These are phyloP conservation scores for Phyllostomus hastatus DNA, from an alignment of 2,113 vertebrate species.

Conservation along the genomic window DNA sequence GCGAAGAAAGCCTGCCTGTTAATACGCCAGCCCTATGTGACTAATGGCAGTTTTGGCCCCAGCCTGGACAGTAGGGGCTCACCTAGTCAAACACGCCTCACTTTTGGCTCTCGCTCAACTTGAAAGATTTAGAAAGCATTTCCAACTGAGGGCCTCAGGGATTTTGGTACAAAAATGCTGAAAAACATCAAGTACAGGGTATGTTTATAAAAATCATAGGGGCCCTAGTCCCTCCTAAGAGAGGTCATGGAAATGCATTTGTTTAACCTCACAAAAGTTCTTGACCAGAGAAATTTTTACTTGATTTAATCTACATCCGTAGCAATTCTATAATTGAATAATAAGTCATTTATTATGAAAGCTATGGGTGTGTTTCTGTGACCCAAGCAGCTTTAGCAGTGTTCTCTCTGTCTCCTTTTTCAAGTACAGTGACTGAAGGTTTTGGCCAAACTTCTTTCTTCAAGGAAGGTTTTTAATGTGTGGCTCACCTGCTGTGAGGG, in stretches of 20 bases:
- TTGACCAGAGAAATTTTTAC: constrained; percentile 71
- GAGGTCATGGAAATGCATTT: constrained; percentile 75
- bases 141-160: constrained; percentile 61
- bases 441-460: constrained; percentile 37
- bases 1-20: constrained; percentile 47
- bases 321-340: constrained; percentile 74
- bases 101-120: constrained; percentile 64
- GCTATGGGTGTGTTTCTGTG: constrained; percentile 67
- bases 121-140: constrained; percentile 71
- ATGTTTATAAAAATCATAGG: constrained; percentile 71
- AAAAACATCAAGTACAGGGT: constrained; percentile 67
- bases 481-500: background rate
- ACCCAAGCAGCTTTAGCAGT: background rate
- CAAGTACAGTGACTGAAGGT: constrained; percentile 41
- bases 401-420: constrained; percentile 63
- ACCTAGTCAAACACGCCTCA: constrained; percentile 61
- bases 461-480: constrained; percentile 39
- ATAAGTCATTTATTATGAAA: constrained; percentile 75
- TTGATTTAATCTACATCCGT: constrained; percentile 78
- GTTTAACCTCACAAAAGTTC: constrained; percentile 71
- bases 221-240: constrained; percentile 48
- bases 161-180: constrained; percentile 61
- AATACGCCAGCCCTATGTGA: constrained; percentile 66
- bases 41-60: constrained; percentile 78
- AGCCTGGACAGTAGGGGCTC: constrained; percentile 45